Conservation (phyloP, 2,888 invertebrate species). For the Euzetes globulus region DNA sequence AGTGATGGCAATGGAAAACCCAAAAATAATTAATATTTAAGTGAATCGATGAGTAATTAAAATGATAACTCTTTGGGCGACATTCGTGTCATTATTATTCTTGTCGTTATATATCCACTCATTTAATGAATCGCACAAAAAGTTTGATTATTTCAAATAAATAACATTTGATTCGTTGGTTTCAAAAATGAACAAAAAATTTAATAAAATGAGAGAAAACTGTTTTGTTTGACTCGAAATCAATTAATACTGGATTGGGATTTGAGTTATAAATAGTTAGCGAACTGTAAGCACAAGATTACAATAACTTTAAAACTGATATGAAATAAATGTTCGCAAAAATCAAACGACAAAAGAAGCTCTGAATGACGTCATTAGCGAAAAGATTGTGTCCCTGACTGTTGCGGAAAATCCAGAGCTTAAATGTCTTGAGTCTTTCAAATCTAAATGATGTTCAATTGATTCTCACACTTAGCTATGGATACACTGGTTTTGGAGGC, state of each 20-base stretch:
- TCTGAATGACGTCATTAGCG: conserved; percentile 1
- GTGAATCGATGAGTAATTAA: too few species aligned
- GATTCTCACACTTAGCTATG: conserved; percentile 2
- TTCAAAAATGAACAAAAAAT: too few species aligned
- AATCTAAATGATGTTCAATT: conserved; percentile 25
- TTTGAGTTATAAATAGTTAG: neutral
- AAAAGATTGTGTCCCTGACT: conserved; percentile 28
- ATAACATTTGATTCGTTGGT: too few species aligned
- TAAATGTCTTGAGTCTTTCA: conserved; percentile 9
- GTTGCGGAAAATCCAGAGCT: conserved; percentile 27
- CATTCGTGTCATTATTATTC: too few species aligned
- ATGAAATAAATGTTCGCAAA: neutral
- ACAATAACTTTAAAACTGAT: neutral
- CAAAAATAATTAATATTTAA: neutral
- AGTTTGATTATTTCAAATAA: too few species aligned
- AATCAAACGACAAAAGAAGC: conserved; percentile 28
- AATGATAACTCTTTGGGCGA: too few species aligned
- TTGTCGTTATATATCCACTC: too few species aligned
- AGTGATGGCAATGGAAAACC: conserved; percentile 9
- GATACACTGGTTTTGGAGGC: conserved; percentile 28
- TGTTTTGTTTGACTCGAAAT: neutral
- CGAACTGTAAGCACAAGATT: neutral
- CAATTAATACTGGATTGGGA: neutral
- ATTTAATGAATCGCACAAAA: too few species aligned
- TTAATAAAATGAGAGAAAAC: neutral